These are phyloP conservation scores for Etia nguti DNA, from an alignment of 2,113 vertebrate genomes.

Conservation along the genomic window DNA sequence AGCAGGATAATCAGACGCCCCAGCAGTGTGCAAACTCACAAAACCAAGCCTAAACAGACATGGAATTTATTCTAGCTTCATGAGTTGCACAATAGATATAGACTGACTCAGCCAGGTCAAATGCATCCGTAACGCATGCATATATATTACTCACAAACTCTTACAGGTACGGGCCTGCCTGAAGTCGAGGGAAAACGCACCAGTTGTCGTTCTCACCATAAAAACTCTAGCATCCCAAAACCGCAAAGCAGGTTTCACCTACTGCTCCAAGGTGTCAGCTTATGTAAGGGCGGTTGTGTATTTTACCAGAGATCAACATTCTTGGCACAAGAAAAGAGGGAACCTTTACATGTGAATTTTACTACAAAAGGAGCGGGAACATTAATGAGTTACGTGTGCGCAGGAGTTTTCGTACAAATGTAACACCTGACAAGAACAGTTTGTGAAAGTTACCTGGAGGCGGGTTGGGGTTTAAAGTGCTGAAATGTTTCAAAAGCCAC, in stretches of 20 bases:
- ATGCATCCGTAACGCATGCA: background rate
- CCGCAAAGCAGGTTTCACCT: conserved; percentile 2
- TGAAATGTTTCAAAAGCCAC: background rate
- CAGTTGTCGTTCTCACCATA: conserved; percentile 28
- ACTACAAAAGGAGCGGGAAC: background rate
- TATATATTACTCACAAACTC: background rate
- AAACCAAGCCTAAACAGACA: conserved; percentile 11
- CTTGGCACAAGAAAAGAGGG: conserved; percentile 52
- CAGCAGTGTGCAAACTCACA: conserved; percentile 26
- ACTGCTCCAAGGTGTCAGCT: conserved; percentile 16
- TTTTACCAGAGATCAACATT: background rate
- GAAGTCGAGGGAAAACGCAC: background rate
- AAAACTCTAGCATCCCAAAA: background rate
- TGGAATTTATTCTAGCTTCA: background rate
- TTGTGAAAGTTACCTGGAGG: background rate
- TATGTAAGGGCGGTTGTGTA: background rate
- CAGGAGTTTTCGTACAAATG: background rate
- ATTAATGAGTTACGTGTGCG: background rate
- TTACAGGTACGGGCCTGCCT: conserved; percentile 21
- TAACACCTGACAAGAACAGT: conserved; percentile 33
- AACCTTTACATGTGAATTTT: background rate
- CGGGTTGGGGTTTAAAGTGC: background rate
- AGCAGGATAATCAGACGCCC: conserved; percentile 15
- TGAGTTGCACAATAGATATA: conserved; percentile 1
- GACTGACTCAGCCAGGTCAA: background rate